Evolutionary conservation across 2,797 vertebrate genomes (phyloP), one percentile per base, ranked within the genome.

Genomic region (Enteromius trimaculatus): DNA sequence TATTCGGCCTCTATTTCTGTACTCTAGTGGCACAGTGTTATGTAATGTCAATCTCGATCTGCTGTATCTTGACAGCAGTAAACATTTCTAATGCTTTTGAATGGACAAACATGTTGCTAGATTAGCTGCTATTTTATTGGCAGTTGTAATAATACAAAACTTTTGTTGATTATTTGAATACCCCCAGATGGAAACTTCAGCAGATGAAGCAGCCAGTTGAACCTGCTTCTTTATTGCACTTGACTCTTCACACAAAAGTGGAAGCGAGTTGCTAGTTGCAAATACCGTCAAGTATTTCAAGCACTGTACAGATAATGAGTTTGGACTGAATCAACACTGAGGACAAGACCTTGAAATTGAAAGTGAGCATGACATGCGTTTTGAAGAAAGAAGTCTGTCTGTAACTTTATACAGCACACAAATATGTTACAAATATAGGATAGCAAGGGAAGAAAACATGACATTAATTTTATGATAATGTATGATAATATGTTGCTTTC

Each of bases 11-110:
- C 65, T 58, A n/a, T 55, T 19, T 79, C 10, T 68, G 69, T 66
- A 60, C 70, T 80, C 79, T 80, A 87, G 83, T 72, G 31, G 69
- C 79, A 21, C 77, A 65, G 51, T 64, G 64, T 86, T 80, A 62
- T 21, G 3, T 86, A 71, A 84, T 49, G 49, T 55, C 62, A 79
- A 11, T 58, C 58, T 58, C 42, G 23, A 44, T 31, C 37, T 60
- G 29, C 55, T 34, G 79, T 7, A 47, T n/a, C 19, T 49, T 6
- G 10, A 72, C 11, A 80, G 31, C 64, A 69, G 7, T 68, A 68
- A 69, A 58, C 34, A 29, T 69, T 42, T 69, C 2, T 21, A 31
- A 7, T 42, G 51, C 26, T 58, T 69, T 58, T 58, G 23, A 42
- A 69, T 31, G 17, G 23, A 8, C 23, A 69, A 49, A 39, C 8